Base-by-base conservation (phyloP, 2,797 vertebrate species). In the Denticeps clupeoides region DNA sequence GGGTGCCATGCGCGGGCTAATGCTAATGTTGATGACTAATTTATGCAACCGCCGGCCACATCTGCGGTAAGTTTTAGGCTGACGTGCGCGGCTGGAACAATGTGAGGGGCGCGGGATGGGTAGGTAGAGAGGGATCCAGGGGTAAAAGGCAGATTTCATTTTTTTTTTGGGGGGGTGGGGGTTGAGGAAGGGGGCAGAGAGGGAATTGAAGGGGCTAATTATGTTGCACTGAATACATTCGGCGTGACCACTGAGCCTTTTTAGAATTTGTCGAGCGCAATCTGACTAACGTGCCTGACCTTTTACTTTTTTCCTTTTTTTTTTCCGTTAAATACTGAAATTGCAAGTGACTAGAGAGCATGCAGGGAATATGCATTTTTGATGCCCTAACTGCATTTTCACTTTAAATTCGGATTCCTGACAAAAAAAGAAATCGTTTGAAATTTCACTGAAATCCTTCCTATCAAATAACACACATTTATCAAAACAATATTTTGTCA, bases 21-120 rank as follows among this genome's bases (percentile, higher is more conserved):
- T 90, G 91, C 89, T 97, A 92, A 95, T 95, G 89, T 85, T 82
- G 82, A 85, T 86, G 83, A 87, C 84, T 94, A 92, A 97, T 97
- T 85, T 91, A 96, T 96, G 90, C 90, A 68, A 87, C 78, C 84
- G 57, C 55, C 13, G 27, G 23, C 31, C 16, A 84, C 84, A 87
- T 88, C 85, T 88, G 87, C 86, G 81, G 82, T 81, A 81, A 85
- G 84, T 85, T 75, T 68, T 44, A 22, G 21, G 29, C 26, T 33
- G 22, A 15, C 4, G 48, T 12, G 4, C 35, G 29, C 46, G 25
- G 62, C 12, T 62, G 68, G 60, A 68, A 72, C 75, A 67, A 65
- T 61, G 74, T 60, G 74, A 60, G 63, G 64, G 64, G 46, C 49
- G 37, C 31, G 41, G 55, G 53, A 49, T 46, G 52, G 19, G 4